Conservation (phyloP, 2,888 invertebrate species). For the Buathra laborator region DNA sequence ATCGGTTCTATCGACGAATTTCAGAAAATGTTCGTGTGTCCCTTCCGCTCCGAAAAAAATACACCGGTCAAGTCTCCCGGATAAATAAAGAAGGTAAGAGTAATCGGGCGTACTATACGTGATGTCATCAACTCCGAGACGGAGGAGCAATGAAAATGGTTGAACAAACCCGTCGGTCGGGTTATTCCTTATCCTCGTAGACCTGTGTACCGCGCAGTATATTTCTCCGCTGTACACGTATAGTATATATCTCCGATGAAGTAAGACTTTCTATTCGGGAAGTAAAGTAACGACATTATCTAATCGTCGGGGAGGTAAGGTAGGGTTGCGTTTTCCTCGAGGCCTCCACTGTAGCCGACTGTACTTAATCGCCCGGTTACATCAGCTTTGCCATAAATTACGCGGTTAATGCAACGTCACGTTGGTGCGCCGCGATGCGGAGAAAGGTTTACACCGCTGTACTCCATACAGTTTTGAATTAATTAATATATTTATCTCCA, state of each 20-base stretch:
- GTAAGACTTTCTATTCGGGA: conserved; percentile 82
- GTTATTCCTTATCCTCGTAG: neutral
- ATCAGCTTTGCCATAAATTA: conserved; percentile 63
- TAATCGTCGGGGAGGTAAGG: conserved; percentile 75
- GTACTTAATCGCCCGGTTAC: conserved; percentile 70
- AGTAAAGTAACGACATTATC: conserved; percentile 80
- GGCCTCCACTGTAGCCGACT: conserved; percentile 39
- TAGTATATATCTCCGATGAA: conserved; percentile 64
- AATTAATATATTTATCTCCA: conserved; percentile 1
- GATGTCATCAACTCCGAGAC: conserved; percentile 16
- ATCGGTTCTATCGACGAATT: neutral
- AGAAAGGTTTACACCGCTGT: conserved; percentile 44
- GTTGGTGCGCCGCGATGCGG: conserved; percentile 34
- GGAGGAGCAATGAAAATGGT: conserved; percentile 51
- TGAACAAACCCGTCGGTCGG: conserved; percentile 34
- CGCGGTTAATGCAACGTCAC: conserved; percentile 63
- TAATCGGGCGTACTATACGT: neutral
- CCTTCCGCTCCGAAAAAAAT: neutral
- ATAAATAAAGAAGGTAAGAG: conserved; percentile 1
- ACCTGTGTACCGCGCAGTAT: neutral
- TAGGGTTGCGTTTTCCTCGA: conserved; percentile 72
- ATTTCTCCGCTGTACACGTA: neutral
- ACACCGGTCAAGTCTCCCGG: neutral
- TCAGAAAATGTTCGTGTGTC: neutral
- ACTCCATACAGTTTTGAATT: neutral